Conservation (phyloP, 2,888 invertebrate species). For the Leucania comma region DNA sequence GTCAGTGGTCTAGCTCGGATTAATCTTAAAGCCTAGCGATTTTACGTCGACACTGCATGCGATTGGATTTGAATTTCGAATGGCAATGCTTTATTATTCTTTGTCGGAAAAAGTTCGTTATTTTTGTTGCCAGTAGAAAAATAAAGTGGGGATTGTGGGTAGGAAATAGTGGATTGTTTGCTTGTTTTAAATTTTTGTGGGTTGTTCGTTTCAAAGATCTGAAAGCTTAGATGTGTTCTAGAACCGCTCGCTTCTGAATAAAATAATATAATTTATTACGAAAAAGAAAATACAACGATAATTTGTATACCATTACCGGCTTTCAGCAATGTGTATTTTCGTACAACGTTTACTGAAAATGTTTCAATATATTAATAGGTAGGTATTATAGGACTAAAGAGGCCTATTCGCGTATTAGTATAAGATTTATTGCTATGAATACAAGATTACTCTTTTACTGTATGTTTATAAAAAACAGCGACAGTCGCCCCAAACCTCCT, state of each 20-base stretch:
- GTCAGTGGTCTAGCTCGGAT: conserved; percentile 53
- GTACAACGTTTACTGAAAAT: no score
- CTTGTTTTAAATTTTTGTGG: conserved; percentile 17
- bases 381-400: no score
- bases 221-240: background rate
- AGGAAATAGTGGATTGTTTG: conserved; percentile 6
- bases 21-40: conserved; percentile 57
- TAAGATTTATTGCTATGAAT: no score
- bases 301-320: background rate
- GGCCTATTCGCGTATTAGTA: no score
- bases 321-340: no score
- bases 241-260: no score
- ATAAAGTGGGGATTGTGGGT: conserved; percentile 11
- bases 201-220: background rate
- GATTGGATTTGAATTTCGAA: conserved; percentile 61
- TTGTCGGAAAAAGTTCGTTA: conserved; percentile 39
- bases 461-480: no score
- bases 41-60: conserved; percentile 52
- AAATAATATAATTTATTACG: no score
- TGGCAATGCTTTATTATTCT: conserved; percentile 55
- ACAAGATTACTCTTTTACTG: no score
- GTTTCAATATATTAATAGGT: no score
- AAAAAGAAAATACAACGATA: background rate
- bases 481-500: no score
- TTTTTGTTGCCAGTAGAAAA: conserved; percentile 19